Base-by-base conservation (phyloP, 2,113 vertebrate species). In the Agelaius tricolor region DNA sequence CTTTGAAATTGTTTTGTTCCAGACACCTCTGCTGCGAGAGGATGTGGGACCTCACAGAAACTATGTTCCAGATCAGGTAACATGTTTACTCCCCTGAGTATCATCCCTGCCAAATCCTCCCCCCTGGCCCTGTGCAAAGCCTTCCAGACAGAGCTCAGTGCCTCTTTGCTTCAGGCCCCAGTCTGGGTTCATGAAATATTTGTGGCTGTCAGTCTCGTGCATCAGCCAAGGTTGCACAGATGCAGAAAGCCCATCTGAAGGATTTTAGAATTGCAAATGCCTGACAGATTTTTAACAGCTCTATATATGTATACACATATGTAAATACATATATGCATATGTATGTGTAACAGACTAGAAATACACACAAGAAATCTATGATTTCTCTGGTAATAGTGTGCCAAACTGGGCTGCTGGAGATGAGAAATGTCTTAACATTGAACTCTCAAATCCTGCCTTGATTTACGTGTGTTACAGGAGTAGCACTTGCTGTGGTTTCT, bases 401-500 rank as follows among this genome's bases (percentile, higher is more conserved):
- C 63, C 67, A 73, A 52, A 39, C 17, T 9, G n/a, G 44, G 49
- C 41, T 49, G 31, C 17, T 57, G 52, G 54, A 37, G 26, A 33
- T 46, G 31, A 87, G 41, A 49, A 33, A 24, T 21, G 23, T 22
- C 37, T 88, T 58, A 19, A 82, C 78, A 16, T 0, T 46, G 69
- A 71, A 15, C 79, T 63, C 62, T 21, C 6, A 35, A 54, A 31
- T 21, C 7, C n/a, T 51, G 54, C 26, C 17, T 46, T 6, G 5
- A 11, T 79, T 44, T 49, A 13, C 0, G 0, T 39, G 35, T 75
- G n/a, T 44, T 79, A 55, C 28, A 74, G 30, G 9, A 31, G 4
- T 1, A 10, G 33, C n/a, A 31, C 33, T 61, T 15, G 1, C 8
- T n/a, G 61, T 59, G 37, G 7, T 21, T 86, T 88, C 49, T 21